Conservation (phyloP, 2,888 invertebrate genomes). For the Dorcus parallelipipedus region DNA sequence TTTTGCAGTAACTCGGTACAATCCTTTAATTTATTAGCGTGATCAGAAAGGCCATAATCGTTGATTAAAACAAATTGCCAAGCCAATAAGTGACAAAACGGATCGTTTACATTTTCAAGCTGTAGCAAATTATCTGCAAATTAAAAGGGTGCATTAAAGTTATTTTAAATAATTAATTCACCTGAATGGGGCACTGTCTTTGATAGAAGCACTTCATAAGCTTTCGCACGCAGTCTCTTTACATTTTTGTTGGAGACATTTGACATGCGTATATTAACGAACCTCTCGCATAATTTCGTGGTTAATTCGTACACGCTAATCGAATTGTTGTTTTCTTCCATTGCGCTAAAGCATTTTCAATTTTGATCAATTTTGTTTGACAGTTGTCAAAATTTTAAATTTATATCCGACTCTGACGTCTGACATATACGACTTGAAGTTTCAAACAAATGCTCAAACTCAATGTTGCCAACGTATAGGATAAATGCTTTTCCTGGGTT, state of each 20-base stretch:
- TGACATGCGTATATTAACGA: slow-evolving; percentile 16
- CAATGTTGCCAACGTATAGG: too few species aligned
- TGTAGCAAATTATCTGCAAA: slow-evolving; percentile 22
- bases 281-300: slow-evolving; percentile 41
- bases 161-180: neutral
- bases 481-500: too few species aligned
- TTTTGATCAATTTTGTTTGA: neutral
- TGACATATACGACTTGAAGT: too few species aligned
- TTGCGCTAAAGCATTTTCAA: slow-evolving; percentile 6
- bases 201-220: slow-evolving; percentile 38
- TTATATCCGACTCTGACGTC: too few species aligned
- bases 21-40: slow-evolving; percentile 32
- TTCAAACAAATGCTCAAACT: too few species aligned
- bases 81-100: slow-evolving; percentile 36
- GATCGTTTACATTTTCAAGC: slow-evolving; percentile 35
- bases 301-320: slow-evolving; percentile 35
- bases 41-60: slow-evolving; percentile 32
- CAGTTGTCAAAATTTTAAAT: neutral
- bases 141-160: neutral
- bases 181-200: slow-evolving; percentile 16
- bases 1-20: slow-evolving; percentile 28
- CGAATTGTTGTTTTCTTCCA: slow-evolving; percentile 8
- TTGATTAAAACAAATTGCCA: slow-evolving; percentile 41
- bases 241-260: slow-evolving; percentile 19
- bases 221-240: slow-evolving; percentile 34